phyloP scores from a whole-genome alignment of 2,113 vertebrate genomes.

The Oryzias javanicus region DNA sequence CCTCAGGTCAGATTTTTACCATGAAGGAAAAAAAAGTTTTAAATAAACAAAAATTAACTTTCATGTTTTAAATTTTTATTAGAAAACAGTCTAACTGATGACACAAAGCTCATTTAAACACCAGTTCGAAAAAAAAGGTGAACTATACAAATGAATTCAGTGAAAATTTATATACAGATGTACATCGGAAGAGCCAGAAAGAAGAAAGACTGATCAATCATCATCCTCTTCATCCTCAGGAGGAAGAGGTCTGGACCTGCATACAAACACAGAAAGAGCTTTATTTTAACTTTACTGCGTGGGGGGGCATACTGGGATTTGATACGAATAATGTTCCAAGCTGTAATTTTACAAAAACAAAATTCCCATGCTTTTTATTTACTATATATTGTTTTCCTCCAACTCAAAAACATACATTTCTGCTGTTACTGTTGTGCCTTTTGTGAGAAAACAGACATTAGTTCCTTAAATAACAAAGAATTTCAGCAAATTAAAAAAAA shows the following conservation, averaged over 20 bases:
- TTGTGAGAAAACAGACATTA: too few relatives aligned
- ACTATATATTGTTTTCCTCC: too few relatives aligned
- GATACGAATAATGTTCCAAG: too few relatives aligned
- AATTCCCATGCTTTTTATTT: too few relatives aligned
- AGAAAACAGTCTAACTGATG: background rate
- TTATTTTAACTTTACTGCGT: background rate
- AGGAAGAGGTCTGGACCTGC: slow-evolving; percentile 70
- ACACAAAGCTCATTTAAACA: background rate
- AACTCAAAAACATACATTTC: too few relatives aligned
- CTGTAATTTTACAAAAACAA: too few relatives aligned
- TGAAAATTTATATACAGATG: slow-evolving; percentile 69
- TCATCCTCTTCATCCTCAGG: slow-evolving; percentile 69
- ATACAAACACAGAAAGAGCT: background rate
- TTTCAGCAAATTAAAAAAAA: too few relatives aligned
- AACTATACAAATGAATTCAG: slow-evolving; percentile 59
- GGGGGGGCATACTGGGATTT: background rate
- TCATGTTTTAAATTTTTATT: slow-evolving; percentile 1
- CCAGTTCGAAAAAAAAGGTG: slow-evolving; percentile 32
- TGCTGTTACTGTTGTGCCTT: too few relatives aligned
- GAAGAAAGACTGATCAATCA: slow-evolving; percentile 21
- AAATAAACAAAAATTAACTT: too few relatives aligned
- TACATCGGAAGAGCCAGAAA: slow-evolving; percentile 55
- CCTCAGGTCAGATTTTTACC: too few relatives aligned
- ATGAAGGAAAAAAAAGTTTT: too few relatives aligned
- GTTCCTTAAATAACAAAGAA: too few relatives aligned